Conservation (phyloP, 2,888 invertebrate genomes). For the Drosophila greeni region DNA sequence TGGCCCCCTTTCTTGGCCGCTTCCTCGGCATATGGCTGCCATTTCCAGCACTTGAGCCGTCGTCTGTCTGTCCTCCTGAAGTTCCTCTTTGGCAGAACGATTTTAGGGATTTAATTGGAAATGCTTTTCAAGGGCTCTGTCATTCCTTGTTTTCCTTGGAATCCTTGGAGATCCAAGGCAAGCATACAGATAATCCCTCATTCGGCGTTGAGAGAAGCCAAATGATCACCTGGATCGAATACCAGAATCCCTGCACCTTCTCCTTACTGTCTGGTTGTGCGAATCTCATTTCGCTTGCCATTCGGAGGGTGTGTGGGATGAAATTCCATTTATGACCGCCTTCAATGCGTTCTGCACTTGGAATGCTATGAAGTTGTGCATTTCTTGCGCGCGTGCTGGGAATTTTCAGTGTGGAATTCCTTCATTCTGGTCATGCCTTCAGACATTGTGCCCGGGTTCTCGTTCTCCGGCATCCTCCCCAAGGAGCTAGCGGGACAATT, state of each 20-base stretch:
- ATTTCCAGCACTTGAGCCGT: slow-evolving; percentile 43
- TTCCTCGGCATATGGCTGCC: slow-evolving; percentile 47
- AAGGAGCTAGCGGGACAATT: slow-evolving; percentile 24
- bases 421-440: slow-evolving; percentile 66
- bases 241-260: not conserved
- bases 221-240: slow-evolving; percentile 23
- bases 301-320: slow-evolving; percentile 34
- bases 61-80: slow-evolving; percentile 12
- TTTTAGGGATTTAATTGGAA: slow-evolving; percentile 44
- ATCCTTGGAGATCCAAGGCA: not conserved
- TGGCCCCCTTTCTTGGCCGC: slow-evolving; percentile 24
- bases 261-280: too few species aligned
- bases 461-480: not conserved
- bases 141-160: not conserved
- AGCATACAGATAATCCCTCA: slow-evolving; percentile 9
- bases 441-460: slow-evolving; percentile 54
- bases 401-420: slow-evolving; percentile 71
- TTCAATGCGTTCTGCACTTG: slow-evolving; percentile 67
- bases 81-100: slow-evolving; percentile 5
- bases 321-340: slow-evolving; percentile 70
- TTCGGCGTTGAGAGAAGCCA: not conserved
- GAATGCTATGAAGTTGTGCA: slow-evolving; percentile 72
- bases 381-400: slow-evolving; percentile 72
- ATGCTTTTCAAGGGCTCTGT: slow-evolving; percentile 13
- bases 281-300: slow-evolving; percentile 14